A percentile compares a stretch with the other conserved stretches of the same genome.
Conservation (phyloP, 2,797 vertebrate genomes). For the Oreochromis mossambicus region DNA sequence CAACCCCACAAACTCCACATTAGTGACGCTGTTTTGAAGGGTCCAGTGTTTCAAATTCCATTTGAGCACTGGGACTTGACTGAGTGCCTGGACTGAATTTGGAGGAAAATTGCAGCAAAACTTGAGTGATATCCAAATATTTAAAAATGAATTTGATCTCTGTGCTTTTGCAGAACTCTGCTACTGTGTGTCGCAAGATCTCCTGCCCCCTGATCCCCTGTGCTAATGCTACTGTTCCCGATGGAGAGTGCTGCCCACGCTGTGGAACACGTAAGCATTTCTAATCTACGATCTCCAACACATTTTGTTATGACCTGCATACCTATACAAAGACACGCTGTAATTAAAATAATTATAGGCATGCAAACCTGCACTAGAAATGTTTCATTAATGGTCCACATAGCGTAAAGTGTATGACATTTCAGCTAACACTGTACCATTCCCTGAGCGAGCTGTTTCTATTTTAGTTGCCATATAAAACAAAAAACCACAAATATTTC, state of each 20-base stretch:
- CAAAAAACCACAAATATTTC: constrained; percentile 51
- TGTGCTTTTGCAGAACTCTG: constrained; percentile 82
- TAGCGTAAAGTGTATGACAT: not conserved
- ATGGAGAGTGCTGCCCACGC: constrained; percentile 96
- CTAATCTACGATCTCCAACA: not conserved
- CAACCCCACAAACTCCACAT: not conserved
- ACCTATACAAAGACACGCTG: not conserved
- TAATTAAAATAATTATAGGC: not conserved
- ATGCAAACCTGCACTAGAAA: not conserved
- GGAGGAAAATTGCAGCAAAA: not conserved
- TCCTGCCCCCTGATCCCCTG: constrained; percentile 96
- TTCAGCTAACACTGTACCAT: constrained; percentile 17
- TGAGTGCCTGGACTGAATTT: not conserved
- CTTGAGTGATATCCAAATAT: not conserved
- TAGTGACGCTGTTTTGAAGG: not conserved
- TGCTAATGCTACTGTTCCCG: constrained; percentile 91
- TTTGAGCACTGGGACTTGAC: not conserved
- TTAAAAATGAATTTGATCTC: not conserved
- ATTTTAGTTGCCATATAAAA: constrained; percentile 35
- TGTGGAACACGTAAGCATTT: constrained; percentile 87
- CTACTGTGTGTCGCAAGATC: constrained; percentile 93
- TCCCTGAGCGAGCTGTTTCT: constrained; percentile 11
- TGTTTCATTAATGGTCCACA: not conserved
- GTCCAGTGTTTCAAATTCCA: not conserved
- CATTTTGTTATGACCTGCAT: not conserved